Base-by-base conservation (phyloP, 2,888 invertebrate genomes). In the Gonocerus acuteangulatus region DNA sequence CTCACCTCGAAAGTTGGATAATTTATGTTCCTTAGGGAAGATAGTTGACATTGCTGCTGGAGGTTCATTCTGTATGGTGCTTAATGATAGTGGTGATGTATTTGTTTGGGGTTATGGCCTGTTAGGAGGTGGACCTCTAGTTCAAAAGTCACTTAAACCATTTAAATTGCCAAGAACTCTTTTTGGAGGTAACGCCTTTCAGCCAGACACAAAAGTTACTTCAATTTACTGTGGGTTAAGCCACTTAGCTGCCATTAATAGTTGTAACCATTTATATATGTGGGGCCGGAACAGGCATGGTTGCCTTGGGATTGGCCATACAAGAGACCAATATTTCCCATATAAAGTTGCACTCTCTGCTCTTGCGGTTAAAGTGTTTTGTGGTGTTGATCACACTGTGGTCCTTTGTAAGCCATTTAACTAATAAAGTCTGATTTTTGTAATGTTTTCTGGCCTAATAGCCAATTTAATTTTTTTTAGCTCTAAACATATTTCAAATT, bases 41-140 rank as follows among this genome's bases (percentile, higher is more conserved):
- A 82, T 95, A 11, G 78, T 79, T 27, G 88, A 90, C 72, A 81
- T 92, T 44, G 92, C 91, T 0, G 77, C 89, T 2, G 92, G 91
- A 1, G 95, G 95, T 9, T 89, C 91, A 0, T 87, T 86, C 72
- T 95, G 95, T 74, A 79, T 88, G 72, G 79, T 86, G 4, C 77
- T 90, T 23, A 94, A 91, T 76, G 86, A 88, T 62, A 75, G 82
- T 65, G 93, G 94, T 0, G 80, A 89, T 22, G 91, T 90, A 0
- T 95, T 84, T 72, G 86, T 88, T 0, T 97, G 96, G 96, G 96
- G 97, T 3, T 95, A 81, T 73, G 97, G 97, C 32, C 79, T 95
- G 59, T 77, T 97, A 32, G 96, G 96, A 0, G 80, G 87, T 32
- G 96, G 96, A 0, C 95, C 95, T 0, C 77, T 81, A 58, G 84